phyloP scores from a whole-genome alignment of 37 sponge, comb jelly and placozoan genomes.

The Theonella swinhoei region DNA sequence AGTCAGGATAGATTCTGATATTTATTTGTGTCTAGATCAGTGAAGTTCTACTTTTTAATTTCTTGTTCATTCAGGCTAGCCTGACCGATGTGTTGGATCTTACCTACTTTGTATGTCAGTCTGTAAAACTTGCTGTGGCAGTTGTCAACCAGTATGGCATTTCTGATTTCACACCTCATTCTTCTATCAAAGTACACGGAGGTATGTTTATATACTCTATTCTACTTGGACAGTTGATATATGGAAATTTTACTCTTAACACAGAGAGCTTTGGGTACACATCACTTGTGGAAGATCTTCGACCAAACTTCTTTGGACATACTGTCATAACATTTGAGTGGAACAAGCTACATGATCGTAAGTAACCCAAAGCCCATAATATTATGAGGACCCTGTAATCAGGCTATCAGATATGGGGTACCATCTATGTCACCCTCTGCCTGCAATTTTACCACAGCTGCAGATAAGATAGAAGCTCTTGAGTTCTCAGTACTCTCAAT shows the following conservation, averaged over 20 bases:
- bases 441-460: too few species aligned
- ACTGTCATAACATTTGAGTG: background rate
- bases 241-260: too few species aligned
- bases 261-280: background rate
- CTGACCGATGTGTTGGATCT: slow-evolving; percentile 31
- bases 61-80: slow-evolving; percentile 54
- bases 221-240: too few species aligned
- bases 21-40: too few species aligned
- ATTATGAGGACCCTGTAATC: too few species aligned
- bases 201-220: background rate
- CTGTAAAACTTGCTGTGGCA: slow-evolving; percentile 55
- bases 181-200: background rate
- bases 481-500: background rate
- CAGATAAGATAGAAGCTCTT: background rate
- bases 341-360: background rate
- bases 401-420: too few species aligned
- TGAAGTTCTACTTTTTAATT: too few species aligned
- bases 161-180: background rate
- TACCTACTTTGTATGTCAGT: slow-evolving; percentile 20
- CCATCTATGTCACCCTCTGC: too few species aligned
- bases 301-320: background rate
- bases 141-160: background rate
- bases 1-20: too few species aligned
- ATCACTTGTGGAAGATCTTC: background rate
- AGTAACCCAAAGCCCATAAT: background rate